A percentile compares a stretch with the other conserved stretches of the same genome.
Evolutionary conservation across 2,797 vertebrate genomes (phyloP).

Genomic region (Menidia menidia): DNA sequence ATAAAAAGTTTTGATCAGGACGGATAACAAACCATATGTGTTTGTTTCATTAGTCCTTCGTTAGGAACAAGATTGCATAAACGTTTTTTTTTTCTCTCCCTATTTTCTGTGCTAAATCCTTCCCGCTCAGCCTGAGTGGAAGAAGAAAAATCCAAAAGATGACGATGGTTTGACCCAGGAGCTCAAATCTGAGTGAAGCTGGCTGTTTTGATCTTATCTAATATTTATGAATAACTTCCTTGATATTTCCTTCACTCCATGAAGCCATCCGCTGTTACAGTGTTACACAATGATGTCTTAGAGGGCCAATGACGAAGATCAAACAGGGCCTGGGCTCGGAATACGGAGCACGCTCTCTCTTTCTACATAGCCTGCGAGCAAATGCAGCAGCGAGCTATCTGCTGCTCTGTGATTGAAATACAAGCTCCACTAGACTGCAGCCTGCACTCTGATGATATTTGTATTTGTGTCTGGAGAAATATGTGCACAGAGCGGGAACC

Average conservation of each 20-base stretch:
- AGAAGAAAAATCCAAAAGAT: constrained; percentile 68
- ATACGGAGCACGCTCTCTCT: constrained; percentile 59
- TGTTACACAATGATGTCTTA: constrained; percentile 82
- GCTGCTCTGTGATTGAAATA: constrained; percentile 76
- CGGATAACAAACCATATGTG: constrained; percentile 72
- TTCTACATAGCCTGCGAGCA: constrained; percentile 68
- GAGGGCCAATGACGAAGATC: constrained; percentile 77
- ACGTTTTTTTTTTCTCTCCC: background rate
- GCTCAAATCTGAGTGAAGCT: constrained; percentile 75
- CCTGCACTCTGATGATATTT: constrained; percentile 72
- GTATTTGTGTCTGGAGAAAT: constrained; percentile 74
- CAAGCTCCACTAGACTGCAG: constrained; percentile 72
- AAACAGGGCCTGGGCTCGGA: constrained; percentile 72
- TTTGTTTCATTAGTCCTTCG: constrained; percentile 67
- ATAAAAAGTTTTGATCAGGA: constrained; percentile 79
- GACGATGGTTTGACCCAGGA: constrained; percentile 77
- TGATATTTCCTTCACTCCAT: constrained; percentile 79
- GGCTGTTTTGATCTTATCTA: constrained; percentile 84
- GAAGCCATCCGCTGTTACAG: constrained; percentile 73
- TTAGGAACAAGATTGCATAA: constrained; percentile 63
- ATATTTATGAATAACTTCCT: constrained; percentile 85
- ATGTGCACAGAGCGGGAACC: constrained; percentile 43
- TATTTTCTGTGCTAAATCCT: constrained; percentile 31
- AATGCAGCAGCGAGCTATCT: constrained; percentile 74
- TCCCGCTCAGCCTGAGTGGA: constrained; percentile 55